Conservation (phyloP, 1,140 invertebrate genomes). For the Drosophila nannoptera region DNA sequence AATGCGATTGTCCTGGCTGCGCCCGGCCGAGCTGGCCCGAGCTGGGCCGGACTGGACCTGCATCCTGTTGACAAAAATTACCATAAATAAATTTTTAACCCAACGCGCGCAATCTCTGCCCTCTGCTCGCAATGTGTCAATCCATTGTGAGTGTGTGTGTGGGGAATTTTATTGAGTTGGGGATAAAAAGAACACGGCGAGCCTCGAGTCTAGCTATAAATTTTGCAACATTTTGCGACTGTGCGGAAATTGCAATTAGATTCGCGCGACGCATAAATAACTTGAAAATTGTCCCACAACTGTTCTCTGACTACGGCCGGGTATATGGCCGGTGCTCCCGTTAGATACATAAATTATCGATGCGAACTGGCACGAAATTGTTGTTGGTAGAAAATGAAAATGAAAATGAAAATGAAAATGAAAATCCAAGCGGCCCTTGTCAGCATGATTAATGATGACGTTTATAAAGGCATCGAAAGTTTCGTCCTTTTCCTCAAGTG, state of each 20-base stretch:
- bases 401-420: conserved; percentile 59
- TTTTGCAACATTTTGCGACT: conserved; percentile 69
- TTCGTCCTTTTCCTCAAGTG: conserved; percentile 52
- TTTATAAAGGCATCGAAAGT: conserved; percentile 66
- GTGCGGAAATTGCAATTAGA: conserved; percentile 76
- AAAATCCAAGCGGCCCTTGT: conserved; percentile 71
- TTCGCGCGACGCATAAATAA: conserved; percentile 61
- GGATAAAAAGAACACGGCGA: conserved; percentile 21
- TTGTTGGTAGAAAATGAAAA: conserved; percentile 40
- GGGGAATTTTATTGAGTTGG: conserved; percentile 64
- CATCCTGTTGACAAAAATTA: conserved; percentile 59
- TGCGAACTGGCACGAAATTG: conserved; percentile 58
- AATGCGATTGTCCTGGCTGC: conserved; percentile 31
- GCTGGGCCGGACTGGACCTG: too few species aligned
- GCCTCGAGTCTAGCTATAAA: conserved; percentile 42
- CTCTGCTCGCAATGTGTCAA: conserved; percentile 53
- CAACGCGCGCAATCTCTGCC: conserved; percentile 3
- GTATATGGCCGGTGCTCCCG: conserved; percentile 35
- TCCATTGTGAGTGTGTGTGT: conserved; percentile 27
- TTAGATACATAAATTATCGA: conserved; percentile 68
- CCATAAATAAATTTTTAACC: conserved; percentile 66
- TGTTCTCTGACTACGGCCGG: not conserved
- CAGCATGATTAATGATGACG: conserved; percentile 77
- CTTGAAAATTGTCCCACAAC: conserved; percentile 46
- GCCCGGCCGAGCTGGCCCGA: too few species aligned